Conservation (phyloP, 2,888 invertebrate species). For the Lasioglossum oenotherae region DNA sequence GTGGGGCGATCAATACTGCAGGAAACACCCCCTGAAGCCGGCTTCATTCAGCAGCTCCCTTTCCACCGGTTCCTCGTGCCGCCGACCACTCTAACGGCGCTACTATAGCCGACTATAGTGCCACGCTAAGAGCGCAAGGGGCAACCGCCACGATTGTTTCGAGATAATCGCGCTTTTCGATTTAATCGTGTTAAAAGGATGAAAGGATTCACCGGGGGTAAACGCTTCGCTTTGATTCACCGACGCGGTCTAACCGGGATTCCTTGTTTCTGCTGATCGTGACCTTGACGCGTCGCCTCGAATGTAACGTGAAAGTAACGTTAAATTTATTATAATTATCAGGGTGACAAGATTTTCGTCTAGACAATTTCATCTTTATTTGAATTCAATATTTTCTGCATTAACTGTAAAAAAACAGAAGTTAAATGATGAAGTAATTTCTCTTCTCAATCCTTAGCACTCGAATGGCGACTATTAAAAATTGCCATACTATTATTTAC, state of each 20-base stretch:
- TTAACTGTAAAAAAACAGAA: not conserved
- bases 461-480: not conserved
- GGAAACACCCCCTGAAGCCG: slow-evolving; percentile 72
- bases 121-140: slow-evolving; percentile 32
- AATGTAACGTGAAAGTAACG: not conserved
- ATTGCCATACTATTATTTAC: not conserved
- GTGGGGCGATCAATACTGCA: slow-evolving; percentile 82
- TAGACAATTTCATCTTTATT: not conserved
- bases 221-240: slow-evolving; percentile 8
- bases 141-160: slow-evolving; percentile 45
- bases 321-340: not conserved
- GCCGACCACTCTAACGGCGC: slow-evolving; percentile 37
- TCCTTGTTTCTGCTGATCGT: not conserved
- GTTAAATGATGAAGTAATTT: not conserved
- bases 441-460: not conserved
- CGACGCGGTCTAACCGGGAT: not conserved
- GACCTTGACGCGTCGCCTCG: not conserved
- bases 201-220: slow-evolving; percentile 25
- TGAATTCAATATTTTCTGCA: not conserved
- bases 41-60: slow-evolving; percentile 75
- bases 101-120: slow-evolving; percentile 59
- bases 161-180: slow-evolving; percentile 53
- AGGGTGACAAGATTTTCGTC: not conserved
- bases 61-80: slow-evolving; percentile 49
- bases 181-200: slow-evolving; percentile 58